Conservation (phyloP, 2,797 vertebrate species). For the Kryptolebias ocellatus region DNA sequence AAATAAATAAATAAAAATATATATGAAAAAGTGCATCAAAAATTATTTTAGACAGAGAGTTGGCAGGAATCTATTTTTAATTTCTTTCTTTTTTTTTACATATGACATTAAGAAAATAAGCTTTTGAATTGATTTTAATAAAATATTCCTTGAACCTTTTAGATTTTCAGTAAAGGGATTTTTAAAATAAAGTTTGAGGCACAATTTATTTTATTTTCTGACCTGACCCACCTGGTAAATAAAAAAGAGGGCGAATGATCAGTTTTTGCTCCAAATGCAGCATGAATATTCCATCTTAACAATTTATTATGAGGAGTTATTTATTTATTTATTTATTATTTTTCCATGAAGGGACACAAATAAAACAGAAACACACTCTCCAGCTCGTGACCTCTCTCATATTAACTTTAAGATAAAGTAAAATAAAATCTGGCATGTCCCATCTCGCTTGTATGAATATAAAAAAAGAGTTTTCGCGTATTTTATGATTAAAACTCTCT, state of each 20-base stretch:
- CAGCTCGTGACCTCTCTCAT: constrained; percentile 1
- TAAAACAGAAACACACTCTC: constrained; percentile 40
- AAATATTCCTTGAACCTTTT: constrained; percentile 8
- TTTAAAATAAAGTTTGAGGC: background rate
- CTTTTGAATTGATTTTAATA: background rate
- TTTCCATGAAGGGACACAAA: background rate
- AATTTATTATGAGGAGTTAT: constrained; percentile 16
- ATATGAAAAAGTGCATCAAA: constrained; percentile 65
- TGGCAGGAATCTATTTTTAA: constrained; percentile 25
- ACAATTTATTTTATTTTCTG: constrained; percentile 34
- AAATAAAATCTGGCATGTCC: constrained; percentile 20
- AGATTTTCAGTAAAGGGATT: constrained; percentile 7
- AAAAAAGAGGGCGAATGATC: background rate
- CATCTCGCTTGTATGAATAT: background rate
- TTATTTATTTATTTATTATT: background rate
- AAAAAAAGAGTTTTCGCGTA: constrained; percentile 8
- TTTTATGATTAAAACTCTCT: background rate
- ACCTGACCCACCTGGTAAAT: constrained; percentile 47
- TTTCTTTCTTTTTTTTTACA: constrained; percentile 12
- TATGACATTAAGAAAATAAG: constrained; percentile 31
- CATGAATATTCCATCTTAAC: background rate
- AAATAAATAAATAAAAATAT: constrained; percentile 63
- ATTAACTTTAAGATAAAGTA: background rate
- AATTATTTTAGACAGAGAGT: constrained; percentile 47
- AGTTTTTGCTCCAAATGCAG: background rate